Percentiles rank a stretch among this genome's conserved stretches.
phyloP scores from a whole-genome alignment of 64 coral and sea anemone genomes.

The Pocillopora verrucosa region DNA sequence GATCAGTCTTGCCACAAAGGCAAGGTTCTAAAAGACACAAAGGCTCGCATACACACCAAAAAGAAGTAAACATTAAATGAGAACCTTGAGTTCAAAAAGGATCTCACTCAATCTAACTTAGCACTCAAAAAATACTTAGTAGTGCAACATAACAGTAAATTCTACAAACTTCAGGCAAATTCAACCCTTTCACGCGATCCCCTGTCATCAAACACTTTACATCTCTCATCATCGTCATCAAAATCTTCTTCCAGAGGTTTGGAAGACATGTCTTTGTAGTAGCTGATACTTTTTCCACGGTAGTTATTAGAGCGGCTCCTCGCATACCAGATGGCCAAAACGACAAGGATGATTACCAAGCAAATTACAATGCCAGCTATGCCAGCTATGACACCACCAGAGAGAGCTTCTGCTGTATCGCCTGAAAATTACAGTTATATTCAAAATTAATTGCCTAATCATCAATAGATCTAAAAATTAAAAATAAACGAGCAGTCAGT shows the following conservation, averaged over 20 bases:
- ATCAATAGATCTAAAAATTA: too few relatives aligned
- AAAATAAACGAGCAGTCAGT: too few relatives aligned
- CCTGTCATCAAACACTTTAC: conserved; percentile 55
- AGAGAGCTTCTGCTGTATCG: conserved; percentile 3
- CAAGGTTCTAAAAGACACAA: too few relatives aligned
- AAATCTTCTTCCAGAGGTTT: conserved; percentile 73
- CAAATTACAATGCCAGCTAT: conserved; percentile 8
- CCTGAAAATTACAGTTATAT: not conserved
- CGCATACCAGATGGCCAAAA: conserved; percentile 1
- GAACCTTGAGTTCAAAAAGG: too few relatives aligned
- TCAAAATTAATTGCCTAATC: too few relatives aligned
- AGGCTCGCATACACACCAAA: too few relatives aligned
- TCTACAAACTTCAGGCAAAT: conserved; percentile 40
- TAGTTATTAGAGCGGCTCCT: conserved; percentile 15
- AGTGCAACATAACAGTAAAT: too few relatives aligned
- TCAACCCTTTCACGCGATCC: conserved; percentile 57
- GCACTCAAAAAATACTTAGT: too few relatives aligned
- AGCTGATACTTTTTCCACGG: conserved; percentile 43
- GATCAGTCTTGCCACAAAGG: too few relatives aligned
- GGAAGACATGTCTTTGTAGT: conserved; percentile 63
- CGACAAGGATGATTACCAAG: not conserved
- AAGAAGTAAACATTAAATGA: too few relatives aligned
- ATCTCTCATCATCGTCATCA: conserved; percentile 57
- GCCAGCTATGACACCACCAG: conserved; percentile 25
- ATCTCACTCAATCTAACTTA: too few relatives aligned